phyloP scores from a whole-genome alignment of 1,140 invertebrate genomes.

The Drosophila erecta region DNA sequence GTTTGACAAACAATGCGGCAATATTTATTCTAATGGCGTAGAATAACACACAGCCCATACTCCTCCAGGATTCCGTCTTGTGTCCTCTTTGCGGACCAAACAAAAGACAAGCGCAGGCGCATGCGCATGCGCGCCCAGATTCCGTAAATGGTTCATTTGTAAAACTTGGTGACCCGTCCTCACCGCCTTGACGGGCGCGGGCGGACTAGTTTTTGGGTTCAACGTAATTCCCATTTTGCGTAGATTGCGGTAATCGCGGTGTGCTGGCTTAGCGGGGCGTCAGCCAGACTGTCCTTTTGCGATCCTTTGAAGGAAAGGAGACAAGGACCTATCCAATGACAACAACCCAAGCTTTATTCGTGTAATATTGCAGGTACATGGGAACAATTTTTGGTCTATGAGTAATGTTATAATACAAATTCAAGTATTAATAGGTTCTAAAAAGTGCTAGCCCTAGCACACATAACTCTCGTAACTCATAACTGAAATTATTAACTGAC shows the following conservation, averaged over 20 bases:
- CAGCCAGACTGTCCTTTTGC: conserved; percentile 64
- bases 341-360: neutral
- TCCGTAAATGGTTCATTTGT: conserved; percentile 5
- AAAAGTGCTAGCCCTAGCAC: neutral
- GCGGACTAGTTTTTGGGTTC: conserved; percentile 45
- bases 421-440: neutral
- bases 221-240: conserved; percentile 62
- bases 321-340: conserved; percentile 2
- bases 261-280: conserved; percentile 62
- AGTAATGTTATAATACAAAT: neutral
- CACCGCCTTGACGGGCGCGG: conserved; percentile 32
- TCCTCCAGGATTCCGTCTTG: neutral
- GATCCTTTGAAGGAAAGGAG: neutral
- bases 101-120: conserved; percentile 43
- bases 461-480: neutral
- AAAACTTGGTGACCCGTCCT: neutral
- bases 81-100: conserved; percentile 11
- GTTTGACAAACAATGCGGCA: conserved; percentile 84
- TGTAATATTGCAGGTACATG: neutral
- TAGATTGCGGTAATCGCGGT: conserved; percentile 65
- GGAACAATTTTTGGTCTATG: neutral
- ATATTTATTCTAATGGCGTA: conserved; percentile 83
- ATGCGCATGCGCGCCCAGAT: conserved; percentile 18
- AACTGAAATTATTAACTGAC: neutral
- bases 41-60: conserved; percentile 70